Evolutionary conservation across 2,797 vertebrate species (phyloP).

Genomic region (Smutsia gigantea): DNA sequence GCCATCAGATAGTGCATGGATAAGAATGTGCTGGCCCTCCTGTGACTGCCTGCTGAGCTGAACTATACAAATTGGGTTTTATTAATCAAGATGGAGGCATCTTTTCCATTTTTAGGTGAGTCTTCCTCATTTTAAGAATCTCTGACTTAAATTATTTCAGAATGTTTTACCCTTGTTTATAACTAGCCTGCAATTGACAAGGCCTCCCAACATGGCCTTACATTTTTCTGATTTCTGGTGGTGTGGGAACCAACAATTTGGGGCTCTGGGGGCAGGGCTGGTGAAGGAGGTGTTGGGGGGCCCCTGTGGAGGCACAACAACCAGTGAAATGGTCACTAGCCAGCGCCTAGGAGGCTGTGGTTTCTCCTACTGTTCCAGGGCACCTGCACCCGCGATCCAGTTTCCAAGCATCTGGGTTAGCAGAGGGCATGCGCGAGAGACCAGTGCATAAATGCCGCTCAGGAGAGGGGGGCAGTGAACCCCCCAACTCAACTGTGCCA

Average conservation of each 20-base stretch:
- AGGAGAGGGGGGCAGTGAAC: neutral
- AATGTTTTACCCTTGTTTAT: neutral
- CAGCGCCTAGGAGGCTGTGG: neutral
- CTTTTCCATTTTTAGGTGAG: neutral
- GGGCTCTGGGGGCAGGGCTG: neutral
- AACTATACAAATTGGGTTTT: neutral
- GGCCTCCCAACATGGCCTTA: neutral
- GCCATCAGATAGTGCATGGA: fast-evolving
- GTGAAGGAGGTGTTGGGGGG: neutral
- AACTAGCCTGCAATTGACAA: neutral
- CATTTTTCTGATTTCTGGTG: neutral
- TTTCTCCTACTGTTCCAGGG: neutral
- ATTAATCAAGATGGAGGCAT: neutral
- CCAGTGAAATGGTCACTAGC: neutral
- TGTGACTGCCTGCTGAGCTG: neutral
- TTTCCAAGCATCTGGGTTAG: neutral
- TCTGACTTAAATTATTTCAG: neutral
- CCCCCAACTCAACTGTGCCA: fast-evolving
- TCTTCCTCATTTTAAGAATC: neutral
- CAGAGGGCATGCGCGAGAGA: neutral
- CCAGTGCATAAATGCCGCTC: neutral
- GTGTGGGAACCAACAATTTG: neutral
- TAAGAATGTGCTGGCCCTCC: neutral
- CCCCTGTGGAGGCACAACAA: too few relatives aligned
- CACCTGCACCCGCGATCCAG: too few relatives aligned